These are phyloP conservation scores for Gisinianus flammeolus DNA, from an alignment of 2,888 invertebrate genomes.

Conservation along the genomic window DNA sequence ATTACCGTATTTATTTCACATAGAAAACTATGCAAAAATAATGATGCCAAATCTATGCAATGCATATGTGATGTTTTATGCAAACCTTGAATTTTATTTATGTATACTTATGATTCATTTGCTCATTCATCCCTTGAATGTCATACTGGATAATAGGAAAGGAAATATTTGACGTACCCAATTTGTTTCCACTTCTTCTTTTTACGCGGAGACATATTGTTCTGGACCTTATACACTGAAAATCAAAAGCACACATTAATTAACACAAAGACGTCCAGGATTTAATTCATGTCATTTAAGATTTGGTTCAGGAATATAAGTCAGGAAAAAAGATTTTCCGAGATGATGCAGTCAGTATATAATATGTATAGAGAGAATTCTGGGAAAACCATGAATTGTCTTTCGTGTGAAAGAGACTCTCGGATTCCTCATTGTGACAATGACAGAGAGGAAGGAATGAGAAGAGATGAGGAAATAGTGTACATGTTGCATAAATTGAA, in stretches of 20 bases:
- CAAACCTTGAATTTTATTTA: no score
- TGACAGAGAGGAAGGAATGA: not conserved
- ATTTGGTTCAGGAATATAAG: not conserved
- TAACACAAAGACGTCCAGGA: not conserved
- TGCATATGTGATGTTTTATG: no score
- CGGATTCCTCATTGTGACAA: not conserved
- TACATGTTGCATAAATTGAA: not conserved
- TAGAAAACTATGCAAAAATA: no score
- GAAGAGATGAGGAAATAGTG: not conserved
- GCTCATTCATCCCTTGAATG: no score
- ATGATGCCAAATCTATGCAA: no score
- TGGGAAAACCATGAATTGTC: not conserved
- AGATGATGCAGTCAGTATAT: no score
- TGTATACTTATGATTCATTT: no score
- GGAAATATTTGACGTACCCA: slow-evolving; percentile 86
- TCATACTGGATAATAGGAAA: no score
- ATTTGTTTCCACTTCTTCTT: slow-evolving; percentile 81
- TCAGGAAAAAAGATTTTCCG: not conserved
- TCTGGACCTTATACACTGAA: slow-evolving; percentile 93
- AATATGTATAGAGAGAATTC: not conserved
- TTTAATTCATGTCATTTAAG: not conserved
- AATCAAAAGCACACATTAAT: slow-evolving; percentile 59
- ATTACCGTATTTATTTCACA: no score
- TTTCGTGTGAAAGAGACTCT: not conserved
- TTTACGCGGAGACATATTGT: slow-evolving; percentile 93